Conservation (phyloP, 1,140 invertebrate genomes). For the Planococcus citri region DNA sequence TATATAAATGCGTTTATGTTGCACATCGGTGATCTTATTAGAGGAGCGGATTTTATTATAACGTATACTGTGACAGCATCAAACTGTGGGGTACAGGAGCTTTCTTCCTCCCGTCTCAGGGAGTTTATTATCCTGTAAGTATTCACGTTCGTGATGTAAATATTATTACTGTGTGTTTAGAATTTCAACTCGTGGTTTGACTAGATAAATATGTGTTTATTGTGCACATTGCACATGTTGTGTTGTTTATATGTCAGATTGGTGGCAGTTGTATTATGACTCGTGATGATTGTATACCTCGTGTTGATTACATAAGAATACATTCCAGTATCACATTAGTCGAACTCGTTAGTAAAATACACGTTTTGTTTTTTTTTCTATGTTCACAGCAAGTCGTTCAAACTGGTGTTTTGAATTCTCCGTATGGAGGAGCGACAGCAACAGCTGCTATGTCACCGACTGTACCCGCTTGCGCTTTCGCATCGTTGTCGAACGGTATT, state of each 20-base stretch:
- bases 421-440: not conserved
- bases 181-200: too few species aligned
- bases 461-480: not conserved
- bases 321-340: too few species aligned
- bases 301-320: too few species aligned
- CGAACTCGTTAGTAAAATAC: too few species aligned
- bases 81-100: slow-evolving; percentile 87
- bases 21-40: not conserved
- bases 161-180: too few species aligned
- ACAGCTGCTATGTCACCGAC: not conserved
- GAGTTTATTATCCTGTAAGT: slow-evolving; percentile 85
- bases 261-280: too few species aligned
- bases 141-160: not conserved
- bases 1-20: not conserved
- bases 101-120: slow-evolving; percentile 82
- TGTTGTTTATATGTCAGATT: too few species aligned
- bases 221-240: too few species aligned
- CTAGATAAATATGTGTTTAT: too few species aligned
- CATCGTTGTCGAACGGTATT: not conserved
- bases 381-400: not conserved
- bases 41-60: not conserved
- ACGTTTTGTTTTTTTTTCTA: too few species aligned
- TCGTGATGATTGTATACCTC: too few species aligned
- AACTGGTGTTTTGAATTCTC: not conserved
- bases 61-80: slow-evolving; percentile 35